Evolutionary conservation across 2,797 vertebrate species (phyloP).

Genomic region (Notoglanidium macrostoma): DNA sequence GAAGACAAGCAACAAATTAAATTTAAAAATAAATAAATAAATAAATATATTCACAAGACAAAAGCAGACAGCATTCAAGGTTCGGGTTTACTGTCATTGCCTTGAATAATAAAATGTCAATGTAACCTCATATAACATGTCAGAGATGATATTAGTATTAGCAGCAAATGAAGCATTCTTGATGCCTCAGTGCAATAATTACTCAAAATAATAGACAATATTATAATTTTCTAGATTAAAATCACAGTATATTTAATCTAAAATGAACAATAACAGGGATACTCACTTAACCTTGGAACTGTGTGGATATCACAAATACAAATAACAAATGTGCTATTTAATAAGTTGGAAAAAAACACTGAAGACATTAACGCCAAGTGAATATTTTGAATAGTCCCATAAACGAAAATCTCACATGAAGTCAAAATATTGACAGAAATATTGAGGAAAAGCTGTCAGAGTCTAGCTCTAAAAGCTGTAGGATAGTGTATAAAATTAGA

Average conservation of each 20-base stretch:
- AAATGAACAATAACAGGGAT: not conserved
- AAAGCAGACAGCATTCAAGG: too few species aligned
- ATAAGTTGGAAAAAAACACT: not conserved
- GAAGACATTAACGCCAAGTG: not conserved
- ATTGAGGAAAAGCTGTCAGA: not conserved
- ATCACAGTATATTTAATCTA: not conserved
- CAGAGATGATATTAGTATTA: not conserved
- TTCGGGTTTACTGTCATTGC: not conserved
- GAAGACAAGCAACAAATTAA: not conserved
- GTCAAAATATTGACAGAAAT: not conserved
- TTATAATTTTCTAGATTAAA: not conserved
- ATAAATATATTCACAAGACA: not conserved
- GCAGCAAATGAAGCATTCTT: not conserved
- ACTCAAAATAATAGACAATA: too few species aligned
- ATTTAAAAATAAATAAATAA: not conserved
- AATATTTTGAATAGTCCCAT: not conserved
- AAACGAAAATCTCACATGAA: not conserved
- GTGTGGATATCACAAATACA: not conserved
- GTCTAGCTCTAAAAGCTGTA: not conserved
- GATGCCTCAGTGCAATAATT: not conserved
- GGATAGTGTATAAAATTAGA: slow-evolving; percentile 1
- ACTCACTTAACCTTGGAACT: not conserved
- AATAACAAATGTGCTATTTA: not conserved
- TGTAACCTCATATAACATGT: not conserved
- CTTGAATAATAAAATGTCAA: not conserved